Evolutionary conservation across 2,797 vertebrate species (phyloP).

Genomic region (Semaprochilodus insignis): DNA sequence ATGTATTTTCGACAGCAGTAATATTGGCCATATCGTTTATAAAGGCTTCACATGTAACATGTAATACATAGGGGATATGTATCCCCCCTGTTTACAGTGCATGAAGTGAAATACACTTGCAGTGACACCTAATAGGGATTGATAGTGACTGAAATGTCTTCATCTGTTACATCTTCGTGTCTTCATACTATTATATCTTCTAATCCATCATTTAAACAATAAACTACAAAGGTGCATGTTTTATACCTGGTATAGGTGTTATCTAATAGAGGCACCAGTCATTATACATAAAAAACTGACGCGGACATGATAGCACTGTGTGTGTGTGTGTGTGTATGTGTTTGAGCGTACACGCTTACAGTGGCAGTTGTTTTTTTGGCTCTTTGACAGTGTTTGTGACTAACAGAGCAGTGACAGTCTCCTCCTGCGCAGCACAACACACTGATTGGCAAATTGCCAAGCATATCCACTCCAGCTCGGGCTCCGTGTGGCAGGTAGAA

Average conservation of each 20-base stretch:
- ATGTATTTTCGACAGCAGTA: too few relatives aligned
- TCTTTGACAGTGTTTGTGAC: constrained; percentile 55
- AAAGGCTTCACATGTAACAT: too few relatives aligned
- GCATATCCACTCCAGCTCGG: constrained; percentile 57
- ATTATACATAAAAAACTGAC: constrained; percentile 2
- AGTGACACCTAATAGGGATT: too few relatives aligned
- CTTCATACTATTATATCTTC: not conserved
- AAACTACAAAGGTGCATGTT: not conserved
- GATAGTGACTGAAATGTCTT: not conserved
- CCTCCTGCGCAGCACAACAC: constrained; percentile 64
- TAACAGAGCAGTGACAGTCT: constrained; percentile 59
- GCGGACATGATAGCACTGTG: constrained; percentile 12
- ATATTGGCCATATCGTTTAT: too few relatives aligned
- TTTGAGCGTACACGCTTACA: constrained; percentile 19
- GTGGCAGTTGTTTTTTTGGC: constrained; percentile 21
- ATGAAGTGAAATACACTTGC: too few relatives aligned
- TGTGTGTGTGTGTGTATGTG: constrained; percentile 12
- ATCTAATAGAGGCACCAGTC: constrained; percentile 15
- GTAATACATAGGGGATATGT: too few relatives aligned
- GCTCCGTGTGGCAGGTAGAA: constrained; percentile 67
- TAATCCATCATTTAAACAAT: constrained; percentile 12
- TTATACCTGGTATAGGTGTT: constrained; percentile 17
- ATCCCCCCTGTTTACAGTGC: too few relatives aligned
- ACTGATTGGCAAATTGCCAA: constrained; percentile 71
- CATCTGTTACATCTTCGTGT: not conserved